Conservation (phyloP, 2,797 vertebrate species). For the Passerculus sandwichensis region DNA sequence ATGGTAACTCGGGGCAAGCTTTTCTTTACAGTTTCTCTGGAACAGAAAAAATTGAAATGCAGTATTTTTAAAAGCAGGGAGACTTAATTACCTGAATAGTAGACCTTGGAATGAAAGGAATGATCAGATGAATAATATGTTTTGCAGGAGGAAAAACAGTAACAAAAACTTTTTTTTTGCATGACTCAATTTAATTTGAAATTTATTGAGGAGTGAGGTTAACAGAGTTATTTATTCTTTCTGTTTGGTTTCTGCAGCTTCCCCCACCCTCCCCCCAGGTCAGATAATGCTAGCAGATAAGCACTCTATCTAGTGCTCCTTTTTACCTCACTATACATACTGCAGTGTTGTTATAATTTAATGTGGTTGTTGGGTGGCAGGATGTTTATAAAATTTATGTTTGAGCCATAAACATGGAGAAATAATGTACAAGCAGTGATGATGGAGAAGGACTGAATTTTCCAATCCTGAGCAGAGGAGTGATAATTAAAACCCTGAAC, state of each 20-base stretch:
- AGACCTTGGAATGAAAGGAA: neutral
- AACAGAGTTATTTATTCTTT: neutral
- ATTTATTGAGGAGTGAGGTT: neutral
- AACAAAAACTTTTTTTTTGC: neutral
- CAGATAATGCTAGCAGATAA: neutral
- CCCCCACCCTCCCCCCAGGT: too few species aligned
- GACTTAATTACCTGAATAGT: neutral
- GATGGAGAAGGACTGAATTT: neutral
- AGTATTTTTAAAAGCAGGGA: neutral
- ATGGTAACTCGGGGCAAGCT: neutral
- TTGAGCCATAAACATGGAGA: neutral
- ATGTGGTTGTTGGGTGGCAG: neutral
- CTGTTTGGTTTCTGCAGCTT: neutral
- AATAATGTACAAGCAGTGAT: neutral
- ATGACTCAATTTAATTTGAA: neutral
- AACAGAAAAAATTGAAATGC: neutral
- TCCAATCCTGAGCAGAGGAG: neutral
- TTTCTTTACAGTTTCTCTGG: neutral
- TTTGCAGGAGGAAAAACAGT: neutral
- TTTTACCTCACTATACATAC: neutral
- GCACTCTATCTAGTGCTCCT: neutral
- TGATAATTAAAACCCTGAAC: constrained; percentile 14
- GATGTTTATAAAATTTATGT: neutral
- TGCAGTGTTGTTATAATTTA: neutral
- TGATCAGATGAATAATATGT: neutral